phyloP scores from a whole-genome alignment of 2,797 vertebrate species.

The Sebastes flavidus region DNA sequence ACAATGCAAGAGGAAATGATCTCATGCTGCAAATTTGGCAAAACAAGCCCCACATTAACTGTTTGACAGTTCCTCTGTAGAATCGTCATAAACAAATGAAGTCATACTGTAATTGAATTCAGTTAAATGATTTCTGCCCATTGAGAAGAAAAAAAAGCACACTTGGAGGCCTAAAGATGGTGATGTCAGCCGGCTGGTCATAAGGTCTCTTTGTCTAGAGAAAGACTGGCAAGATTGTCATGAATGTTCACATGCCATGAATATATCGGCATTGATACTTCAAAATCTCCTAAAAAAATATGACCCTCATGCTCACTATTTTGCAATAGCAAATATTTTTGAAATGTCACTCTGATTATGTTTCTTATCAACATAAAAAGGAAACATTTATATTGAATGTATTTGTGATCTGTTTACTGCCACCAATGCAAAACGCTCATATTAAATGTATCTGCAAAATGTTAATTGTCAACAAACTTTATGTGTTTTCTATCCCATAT shows the following conservation, averaged over 20 bases:
- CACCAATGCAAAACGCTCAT: neutral
- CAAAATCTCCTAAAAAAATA: neutral
- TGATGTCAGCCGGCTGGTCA: neutral
- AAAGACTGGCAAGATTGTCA: neutral
- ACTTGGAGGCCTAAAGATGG: neutral
- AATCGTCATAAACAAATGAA: neutral
- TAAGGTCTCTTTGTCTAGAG: neutral
- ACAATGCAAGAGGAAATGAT: neutral
- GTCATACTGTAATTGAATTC: neutral
- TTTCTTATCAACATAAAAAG: neutral
- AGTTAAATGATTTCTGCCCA: neutral
- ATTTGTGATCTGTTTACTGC: neutral
- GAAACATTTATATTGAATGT: neutral
- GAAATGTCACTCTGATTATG: neutral
- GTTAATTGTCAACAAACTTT: neutral
- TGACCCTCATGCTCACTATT: accelerated
- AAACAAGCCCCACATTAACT: neutral
- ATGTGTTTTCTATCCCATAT: neutral
- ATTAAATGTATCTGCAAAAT: neutral
- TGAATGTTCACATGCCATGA: neutral
- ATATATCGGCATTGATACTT: neutral
- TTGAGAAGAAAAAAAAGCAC: neutral
- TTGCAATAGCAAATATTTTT: neutral
- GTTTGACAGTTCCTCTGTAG: neutral
- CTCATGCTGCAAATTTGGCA: neutral